Evolutionary conservation across 2,797 vertebrate species (phyloP).

Genomic region (Sebastes flavidus): DNA sequence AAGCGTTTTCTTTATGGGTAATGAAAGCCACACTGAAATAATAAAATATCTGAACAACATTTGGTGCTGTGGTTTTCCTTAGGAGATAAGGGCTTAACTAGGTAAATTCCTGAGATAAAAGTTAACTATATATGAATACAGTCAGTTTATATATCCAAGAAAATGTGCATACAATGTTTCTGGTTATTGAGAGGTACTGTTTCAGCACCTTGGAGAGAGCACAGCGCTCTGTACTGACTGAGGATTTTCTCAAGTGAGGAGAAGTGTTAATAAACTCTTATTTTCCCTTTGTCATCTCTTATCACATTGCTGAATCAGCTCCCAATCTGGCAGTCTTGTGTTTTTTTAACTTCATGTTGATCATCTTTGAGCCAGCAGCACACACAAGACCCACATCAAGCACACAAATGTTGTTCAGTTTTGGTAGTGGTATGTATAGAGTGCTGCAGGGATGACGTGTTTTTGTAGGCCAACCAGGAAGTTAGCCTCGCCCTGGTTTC

Average conservation of each 20-base stretch:
- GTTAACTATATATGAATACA: not conserved
- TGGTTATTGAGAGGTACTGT: not conserved
- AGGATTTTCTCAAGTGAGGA: not conserved
- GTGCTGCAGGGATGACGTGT: rapidly evolving
- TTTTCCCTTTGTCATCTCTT: not conserved
- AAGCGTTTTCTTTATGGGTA: not conserved
- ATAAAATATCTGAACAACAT: not conserved
- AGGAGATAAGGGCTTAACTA: not conserved
- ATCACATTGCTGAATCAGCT: not conserved
- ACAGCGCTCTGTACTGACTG: not conserved
- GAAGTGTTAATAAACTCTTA: not conserved
- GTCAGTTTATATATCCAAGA: not conserved
- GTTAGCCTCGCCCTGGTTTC: too few species aligned
- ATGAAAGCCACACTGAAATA: not conserved
- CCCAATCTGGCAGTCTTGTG: not conserved
- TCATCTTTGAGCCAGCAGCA: not conserved
- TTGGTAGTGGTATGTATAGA: not conserved
- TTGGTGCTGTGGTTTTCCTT: not conserved
- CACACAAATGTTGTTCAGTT: not conserved
- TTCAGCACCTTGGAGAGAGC: conserved; percentile 69
- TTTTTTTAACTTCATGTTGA: not conserved
- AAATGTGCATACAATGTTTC: not conserved
- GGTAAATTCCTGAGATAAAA: not conserved
- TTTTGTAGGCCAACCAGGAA: too few species aligned
- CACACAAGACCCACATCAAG: not conserved